phyloP scores from a whole-genome alignment of 1,140 invertebrate genomes.

The Plectus sambesii region DNA sequence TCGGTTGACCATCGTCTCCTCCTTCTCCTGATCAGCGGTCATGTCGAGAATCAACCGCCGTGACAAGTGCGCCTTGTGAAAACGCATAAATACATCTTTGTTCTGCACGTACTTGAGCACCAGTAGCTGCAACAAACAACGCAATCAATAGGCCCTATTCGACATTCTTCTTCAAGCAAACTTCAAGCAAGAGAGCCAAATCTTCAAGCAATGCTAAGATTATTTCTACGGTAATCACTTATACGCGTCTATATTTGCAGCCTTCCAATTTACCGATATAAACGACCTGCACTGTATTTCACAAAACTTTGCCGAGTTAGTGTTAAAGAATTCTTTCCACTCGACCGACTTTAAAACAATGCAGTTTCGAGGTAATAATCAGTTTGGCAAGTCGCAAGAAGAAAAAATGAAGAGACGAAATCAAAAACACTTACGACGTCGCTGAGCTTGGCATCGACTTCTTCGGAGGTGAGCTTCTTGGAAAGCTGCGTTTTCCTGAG shows the following conservation, averaged over 20 bases:
- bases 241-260: too few relatives aligned
- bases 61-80: conserved; percentile 95
- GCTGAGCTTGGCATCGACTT: conserved; percentile 81
- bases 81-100: conserved; percentile 99
- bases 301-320: too few relatives aligned
- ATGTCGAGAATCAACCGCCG: conserved; percentile 84
- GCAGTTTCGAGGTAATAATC: too few relatives aligned
- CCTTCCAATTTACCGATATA: too few relatives aligned
- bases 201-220: too few relatives aligned
- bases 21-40: conserved; percentile 95
- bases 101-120: conserved; percentile 98
- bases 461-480: conserved; percentile 89
- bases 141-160: too few relatives aligned
- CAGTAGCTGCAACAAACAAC: conserved; percentile 57
- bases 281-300: too few relatives aligned
- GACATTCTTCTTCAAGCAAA: neutral
- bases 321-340: too few relatives aligned
- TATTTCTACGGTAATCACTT: too few relatives aligned
- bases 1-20: conserved; percentile 90
- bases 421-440: conserved; percentile 69
- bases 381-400: too few relatives aligned
- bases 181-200: too few relatives aligned
- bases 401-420: neutral
- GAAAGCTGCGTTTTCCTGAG: conserved; percentile 87
- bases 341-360: too few relatives aligned